Percentiles rank a stretch among this genome's conserved stretches.
Conservation (phyloP, 2,113 vertebrate species). For the Xenus cinereus region DNA sequence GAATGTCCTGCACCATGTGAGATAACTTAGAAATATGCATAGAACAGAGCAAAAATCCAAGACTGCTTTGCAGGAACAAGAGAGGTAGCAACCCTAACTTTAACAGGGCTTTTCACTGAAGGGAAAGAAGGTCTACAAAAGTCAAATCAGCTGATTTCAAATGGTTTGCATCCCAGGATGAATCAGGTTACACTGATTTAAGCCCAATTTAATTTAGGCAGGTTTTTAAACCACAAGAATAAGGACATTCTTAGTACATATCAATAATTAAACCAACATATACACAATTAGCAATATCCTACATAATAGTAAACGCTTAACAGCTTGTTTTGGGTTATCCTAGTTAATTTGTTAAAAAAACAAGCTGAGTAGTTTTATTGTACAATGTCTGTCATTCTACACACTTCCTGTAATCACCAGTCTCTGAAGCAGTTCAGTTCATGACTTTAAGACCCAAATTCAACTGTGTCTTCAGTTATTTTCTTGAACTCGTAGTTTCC, state of each 20-base stretch:
- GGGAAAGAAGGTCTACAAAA: slow-evolving; percentile 73
- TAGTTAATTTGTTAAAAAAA: slow-evolving; percentile 64
- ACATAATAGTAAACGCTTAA: slow-evolving; percentile 75
- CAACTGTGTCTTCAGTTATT: slow-evolving; percentile 93
- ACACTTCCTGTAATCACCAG: slow-evolving; percentile 35
- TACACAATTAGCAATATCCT: slow-evolving; percentile 84
- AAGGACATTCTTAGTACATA: slow-evolving; percentile 82
- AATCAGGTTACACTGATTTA: slow-evolving; percentile 78
- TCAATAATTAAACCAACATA: slow-evolving; percentile 88
- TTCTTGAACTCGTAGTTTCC: slow-evolving; percentile 96
- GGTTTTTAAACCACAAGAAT: slow-evolving; percentile 83
- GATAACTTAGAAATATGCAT: slow-evolving; percentile 16
- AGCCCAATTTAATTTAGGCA: slow-evolving; percentile 85
- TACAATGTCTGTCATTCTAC: slow-evolving; percentile 58
- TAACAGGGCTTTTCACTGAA: slow-evolving; percentile 75
- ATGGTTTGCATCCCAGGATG: slow-evolving; percentile 81
- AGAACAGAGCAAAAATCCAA: slow-evolving; percentile 59
- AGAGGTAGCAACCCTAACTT: slow-evolving; percentile 73
- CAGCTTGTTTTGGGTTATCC: slow-evolving; percentile 65
- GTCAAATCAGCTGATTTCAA: slow-evolving; percentile 79
- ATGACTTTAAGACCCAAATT: slow-evolving; percentile 89
- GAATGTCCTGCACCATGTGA: not conserved
- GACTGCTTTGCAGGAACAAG: slow-evolving; percentile 51
- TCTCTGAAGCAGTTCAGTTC: slow-evolving; percentile 23
- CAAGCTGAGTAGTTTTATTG: slow-evolving; percentile 64